Conservation (phyloP, 2,888 invertebrate species). For the Archips crataeganus region DNA sequence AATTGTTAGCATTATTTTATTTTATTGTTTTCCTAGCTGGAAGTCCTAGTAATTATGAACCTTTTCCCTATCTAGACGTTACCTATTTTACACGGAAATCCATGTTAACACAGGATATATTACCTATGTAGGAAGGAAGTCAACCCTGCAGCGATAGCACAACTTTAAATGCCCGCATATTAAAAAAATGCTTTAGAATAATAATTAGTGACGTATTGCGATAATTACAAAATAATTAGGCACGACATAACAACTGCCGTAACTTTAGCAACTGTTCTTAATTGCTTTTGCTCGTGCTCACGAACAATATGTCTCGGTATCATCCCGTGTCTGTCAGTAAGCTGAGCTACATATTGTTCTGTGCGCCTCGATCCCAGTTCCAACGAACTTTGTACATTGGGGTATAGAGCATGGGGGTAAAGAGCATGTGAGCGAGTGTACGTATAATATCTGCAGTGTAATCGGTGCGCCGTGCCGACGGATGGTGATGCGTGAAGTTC, state of each 20-base stretch:
- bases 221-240: constrained; percentile 46
- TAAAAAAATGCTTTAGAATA: constrained; percentile 23
- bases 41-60: not conserved
- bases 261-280: constrained; percentile 64
- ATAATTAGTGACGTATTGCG: constrained; percentile 35
- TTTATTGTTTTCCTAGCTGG: not conserved
- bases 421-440: constrained; percentile 13
- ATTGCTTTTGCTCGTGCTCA: constrained; percentile 69
- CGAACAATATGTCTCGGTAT: constrained; percentile 65
- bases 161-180: constrained; percentile 14
- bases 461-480: constrained; percentile 44
- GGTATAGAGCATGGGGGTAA: not conserved
- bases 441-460: constrained; percentile 36
- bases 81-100: constrained; percentile 1
- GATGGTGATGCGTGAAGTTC: constrained; percentile 64
- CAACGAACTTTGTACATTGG: not conserved
- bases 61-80: not conserved
- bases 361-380: constrained; percentile 14
- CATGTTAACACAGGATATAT: not conserved
- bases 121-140: constrained; percentile 7
- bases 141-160: constrained; percentile 13
- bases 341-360: constrained; percentile 22
- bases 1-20: not conserved
- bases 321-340: constrained; percentile 49
- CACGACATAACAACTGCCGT: constrained; percentile 55